Percentiles rank a stretch among this genome's conserved stretches.
Conservation (phyloP, 2,797 vertebrate genomes). For the Remorina albescens region DNA sequence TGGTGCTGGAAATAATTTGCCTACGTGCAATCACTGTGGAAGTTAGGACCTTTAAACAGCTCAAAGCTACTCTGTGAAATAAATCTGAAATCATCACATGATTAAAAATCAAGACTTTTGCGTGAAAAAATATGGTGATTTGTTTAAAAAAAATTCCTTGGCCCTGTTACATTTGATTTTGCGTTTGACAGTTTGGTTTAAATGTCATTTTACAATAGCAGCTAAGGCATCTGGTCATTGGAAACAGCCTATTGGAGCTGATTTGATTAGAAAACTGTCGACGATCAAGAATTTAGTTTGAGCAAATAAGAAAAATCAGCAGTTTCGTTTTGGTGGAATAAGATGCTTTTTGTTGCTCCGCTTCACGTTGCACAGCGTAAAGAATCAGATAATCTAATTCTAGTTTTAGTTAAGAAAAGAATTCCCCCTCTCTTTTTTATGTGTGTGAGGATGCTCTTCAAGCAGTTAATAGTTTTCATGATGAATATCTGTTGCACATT, state of each 20-base stretch:
- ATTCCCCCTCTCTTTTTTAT: neutral
- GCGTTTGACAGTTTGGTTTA: neutral
- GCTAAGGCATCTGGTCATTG: neutral
- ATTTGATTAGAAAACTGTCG: neutral
- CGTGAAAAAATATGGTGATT: neutral
- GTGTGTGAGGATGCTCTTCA: neutral
- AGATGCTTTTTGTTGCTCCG: constrained; percentile 13
- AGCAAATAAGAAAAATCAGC: constrained; percentile 7
- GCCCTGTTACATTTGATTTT: neutral
- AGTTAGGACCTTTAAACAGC: neutral
- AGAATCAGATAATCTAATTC: constrained; percentile 14
- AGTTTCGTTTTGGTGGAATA: constrained; percentile 9
- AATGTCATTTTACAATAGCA: constrained; percentile 1
- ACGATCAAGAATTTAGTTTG: neutral
- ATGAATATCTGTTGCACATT: neutral
- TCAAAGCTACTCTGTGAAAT: neutral
- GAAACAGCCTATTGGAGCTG: neutral
- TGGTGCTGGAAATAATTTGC: constrained; percentile 21
- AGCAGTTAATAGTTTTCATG: constrained; percentile 6
- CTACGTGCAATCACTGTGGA: constrained; percentile 14
- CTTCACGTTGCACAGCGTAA: neutral
- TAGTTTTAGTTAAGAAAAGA: constrained; percentile 19
- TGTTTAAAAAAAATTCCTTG: no score
- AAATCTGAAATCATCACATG: neutral
- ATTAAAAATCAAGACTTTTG: neutral